Evolutionary conservation across 2,797 vertebrate species (phyloP).

Genomic region (Alca torda): DNA sequence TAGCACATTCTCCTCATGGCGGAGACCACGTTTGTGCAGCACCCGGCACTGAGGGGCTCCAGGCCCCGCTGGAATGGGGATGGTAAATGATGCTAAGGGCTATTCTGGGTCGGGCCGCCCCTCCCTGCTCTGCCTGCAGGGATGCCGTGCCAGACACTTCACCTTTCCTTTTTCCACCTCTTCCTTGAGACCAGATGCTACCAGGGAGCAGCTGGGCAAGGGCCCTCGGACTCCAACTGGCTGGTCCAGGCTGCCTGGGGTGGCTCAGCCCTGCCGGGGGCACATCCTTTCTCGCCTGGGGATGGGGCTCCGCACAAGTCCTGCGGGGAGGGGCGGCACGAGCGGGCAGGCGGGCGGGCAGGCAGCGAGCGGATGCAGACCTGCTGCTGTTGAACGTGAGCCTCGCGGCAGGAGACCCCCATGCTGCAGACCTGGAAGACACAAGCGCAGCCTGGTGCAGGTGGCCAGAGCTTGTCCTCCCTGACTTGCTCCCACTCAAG

Average conservation of each 20-base stretch:
- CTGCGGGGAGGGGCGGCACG: conserved; percentile 47
- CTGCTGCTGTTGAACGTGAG: conserved; percentile 45
- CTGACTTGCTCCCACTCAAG: not conserved
- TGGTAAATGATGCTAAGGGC: conserved; percentile 13
- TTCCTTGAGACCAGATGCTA: conserved; percentile 43
- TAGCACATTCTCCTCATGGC: not conserved
- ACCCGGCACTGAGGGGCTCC: not conserved
- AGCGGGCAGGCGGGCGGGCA: not conserved
- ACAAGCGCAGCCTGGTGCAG: not conserved
- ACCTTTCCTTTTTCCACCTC: conserved; percentile 23
- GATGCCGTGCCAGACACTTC: not conserved
- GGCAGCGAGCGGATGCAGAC: conserved; percentile 44
- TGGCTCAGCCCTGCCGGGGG: not conserved
- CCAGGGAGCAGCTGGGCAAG: conserved; percentile 31
- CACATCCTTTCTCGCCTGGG: conserved; percentile 20
- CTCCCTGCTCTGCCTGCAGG: conserved; percentile 33
- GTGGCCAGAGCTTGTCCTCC: not conserved
- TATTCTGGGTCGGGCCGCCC: conserved; percentile 10
- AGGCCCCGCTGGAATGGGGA: not conserved
- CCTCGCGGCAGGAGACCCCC: conserved; percentile 21
- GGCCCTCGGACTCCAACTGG: not conserved
- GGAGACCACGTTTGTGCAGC: not conserved
- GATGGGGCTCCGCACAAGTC: conserved; percentile 37
- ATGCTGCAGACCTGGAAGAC: conserved; percentile 70
- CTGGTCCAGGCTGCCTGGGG: not conserved